These are phyloP conservation scores for Chionoecetes opilio DNA, from an alignment of 1,140 invertebrate species.

Conservation along the genomic window DNA sequence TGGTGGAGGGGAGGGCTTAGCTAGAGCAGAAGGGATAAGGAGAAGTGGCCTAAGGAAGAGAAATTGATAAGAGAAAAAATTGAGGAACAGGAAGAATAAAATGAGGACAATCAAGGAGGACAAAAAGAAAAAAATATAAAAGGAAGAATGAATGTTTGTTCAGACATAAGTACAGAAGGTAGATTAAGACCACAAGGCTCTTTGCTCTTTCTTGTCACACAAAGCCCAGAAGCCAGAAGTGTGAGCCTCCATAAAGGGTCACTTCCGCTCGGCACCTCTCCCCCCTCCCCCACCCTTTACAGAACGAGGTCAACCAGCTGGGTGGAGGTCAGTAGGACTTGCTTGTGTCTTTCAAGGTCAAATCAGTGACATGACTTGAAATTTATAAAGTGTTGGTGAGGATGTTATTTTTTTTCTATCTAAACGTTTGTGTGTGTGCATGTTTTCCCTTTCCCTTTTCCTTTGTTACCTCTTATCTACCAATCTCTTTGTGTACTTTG, in stretches of 20 bases:
- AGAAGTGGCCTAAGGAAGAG: background rate
- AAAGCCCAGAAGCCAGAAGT: too few relatives aligned
- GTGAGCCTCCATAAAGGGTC: too few relatives aligned
- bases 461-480: background rate
- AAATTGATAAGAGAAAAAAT: background rate
- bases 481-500: background rate
- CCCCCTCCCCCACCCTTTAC: background rate
- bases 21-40: background rate
- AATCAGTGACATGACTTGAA: background rate
- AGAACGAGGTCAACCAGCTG: background rate
- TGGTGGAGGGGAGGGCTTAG: background rate
- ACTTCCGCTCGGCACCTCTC: too few relatives aligned
- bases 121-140: too few relatives aligned
- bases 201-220: too few relatives aligned
- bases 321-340: constrained; percentile 32
- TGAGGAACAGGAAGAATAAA: background rate
- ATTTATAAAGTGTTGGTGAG: constrained; percentile 23
- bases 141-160: background rate
- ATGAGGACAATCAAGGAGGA: background rate
- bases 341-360: constrained; percentile 32
- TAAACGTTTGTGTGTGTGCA: background rate
- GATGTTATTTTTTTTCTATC: background rate
- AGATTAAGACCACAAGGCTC: too few relatives aligned
- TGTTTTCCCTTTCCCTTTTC: background rate
- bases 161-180: too few relatives aligned